Percentiles rank a stretch among this genome's conserved stretches.
These are phyloP conservation scores for Clavelina lepadiformis DNA, from an alignment of 23 tunicate species.

Conservation along the genomic window DNA sequence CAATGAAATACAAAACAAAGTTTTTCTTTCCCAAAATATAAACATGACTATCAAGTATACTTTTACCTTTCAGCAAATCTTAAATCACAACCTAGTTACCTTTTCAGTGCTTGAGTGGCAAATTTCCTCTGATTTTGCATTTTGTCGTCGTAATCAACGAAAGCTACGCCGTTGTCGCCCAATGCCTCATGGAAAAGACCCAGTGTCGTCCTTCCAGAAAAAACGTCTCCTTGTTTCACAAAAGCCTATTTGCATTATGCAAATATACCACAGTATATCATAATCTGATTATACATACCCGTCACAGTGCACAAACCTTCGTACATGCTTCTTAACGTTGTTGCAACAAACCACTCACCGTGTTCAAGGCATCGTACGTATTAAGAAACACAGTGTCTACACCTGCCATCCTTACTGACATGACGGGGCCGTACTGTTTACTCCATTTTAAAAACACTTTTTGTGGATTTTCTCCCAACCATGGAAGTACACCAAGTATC, in stretches of 20 bases:
- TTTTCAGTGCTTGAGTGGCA: constrained; percentile 8
- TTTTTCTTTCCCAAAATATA: not conserved
- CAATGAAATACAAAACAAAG: too few relatives aligned
- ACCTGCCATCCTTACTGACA: constrained; percentile 26
- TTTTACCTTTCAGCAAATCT: too few relatives aligned
- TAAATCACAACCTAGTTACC: too few relatives aligned
- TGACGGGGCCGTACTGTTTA: constrained; percentile 16
- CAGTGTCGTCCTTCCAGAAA: constrained; percentile 24
- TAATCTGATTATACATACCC: too few relatives aligned
- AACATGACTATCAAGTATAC: too few relatives aligned
- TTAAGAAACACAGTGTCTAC: constrained; percentile 22
- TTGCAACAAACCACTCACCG: too few relatives aligned
- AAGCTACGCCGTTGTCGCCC: constrained; percentile 13
- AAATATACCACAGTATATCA: too few relatives aligned
- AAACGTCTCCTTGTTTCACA: constrained; percentile 20
- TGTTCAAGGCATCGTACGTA: not conserved
- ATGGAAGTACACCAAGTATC: constrained; percentile 22
- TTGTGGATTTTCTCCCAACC: constrained; percentile 21
- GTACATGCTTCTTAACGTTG: too few relatives aligned
- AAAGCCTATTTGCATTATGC: too few relatives aligned
- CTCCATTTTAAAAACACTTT: constrained; percentile 12
- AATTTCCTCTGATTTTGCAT: constrained; percentile 9
- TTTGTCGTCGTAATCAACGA: constrained; percentile 15
- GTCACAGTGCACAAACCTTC: too few relatives aligned
- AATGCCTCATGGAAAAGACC: constrained; percentile 17